phyloP scores from a whole-genome alignment of 2,888 invertebrate species.

The Sicus ferrugineus region DNA sequence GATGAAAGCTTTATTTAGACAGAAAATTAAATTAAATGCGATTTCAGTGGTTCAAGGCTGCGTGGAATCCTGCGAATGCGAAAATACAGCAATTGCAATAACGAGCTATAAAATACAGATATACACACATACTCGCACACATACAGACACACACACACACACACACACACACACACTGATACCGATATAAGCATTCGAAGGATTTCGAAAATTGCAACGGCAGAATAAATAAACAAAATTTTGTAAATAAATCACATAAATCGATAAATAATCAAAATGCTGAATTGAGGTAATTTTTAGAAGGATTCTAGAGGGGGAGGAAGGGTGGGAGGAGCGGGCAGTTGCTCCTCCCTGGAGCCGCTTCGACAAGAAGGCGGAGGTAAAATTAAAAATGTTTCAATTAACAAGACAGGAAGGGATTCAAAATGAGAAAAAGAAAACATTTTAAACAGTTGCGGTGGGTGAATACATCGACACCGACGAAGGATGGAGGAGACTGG shows the following conservation, averaged over 20 bases:
- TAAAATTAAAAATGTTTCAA: too few species aligned
- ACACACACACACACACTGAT: not conserved
- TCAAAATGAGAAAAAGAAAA: not conserved
- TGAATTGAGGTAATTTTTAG: too few species aligned
- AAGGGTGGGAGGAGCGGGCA: too few species aligned
- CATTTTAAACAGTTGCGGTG: not conserved
- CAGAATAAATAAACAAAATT: conserved; percentile 14
- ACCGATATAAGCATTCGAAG: not conserved
- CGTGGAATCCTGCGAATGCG: not conserved
- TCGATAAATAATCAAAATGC: conserved; percentile 17
- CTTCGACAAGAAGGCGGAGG: too few species aligned
- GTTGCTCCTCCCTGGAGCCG: too few species aligned
- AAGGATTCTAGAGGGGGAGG: too few species aligned
- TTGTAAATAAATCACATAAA: conserved; percentile 2
- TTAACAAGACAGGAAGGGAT: not conserved
- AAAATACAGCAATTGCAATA: not conserved
- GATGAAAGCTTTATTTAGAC: too few species aligned
- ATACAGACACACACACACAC: not conserved
- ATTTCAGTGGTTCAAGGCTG: not conserved
- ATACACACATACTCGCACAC: not conserved
- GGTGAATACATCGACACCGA: too few species aligned
- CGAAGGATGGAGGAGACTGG: not conserved
- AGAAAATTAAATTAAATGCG: too few species aligned
- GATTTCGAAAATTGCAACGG: not conserved
- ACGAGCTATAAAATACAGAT: too few species aligned